These are phyloP conservation scores for Phataginus tricuspis DNA, from an alignment of 2,797 vertebrate species.

Conservation along the genomic window DNA sequence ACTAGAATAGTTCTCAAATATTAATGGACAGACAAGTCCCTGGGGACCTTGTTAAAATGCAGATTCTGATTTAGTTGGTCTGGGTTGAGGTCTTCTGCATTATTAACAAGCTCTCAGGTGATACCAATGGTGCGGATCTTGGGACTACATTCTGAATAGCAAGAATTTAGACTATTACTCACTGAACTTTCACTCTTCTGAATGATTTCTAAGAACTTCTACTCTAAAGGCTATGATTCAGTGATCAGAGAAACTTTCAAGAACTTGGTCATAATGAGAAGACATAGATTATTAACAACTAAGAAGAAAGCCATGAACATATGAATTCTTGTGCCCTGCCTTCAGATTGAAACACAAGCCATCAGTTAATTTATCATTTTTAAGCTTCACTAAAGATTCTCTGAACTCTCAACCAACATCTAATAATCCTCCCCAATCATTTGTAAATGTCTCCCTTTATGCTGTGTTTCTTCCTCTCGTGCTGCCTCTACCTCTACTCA, in stretches of 20 bases:
- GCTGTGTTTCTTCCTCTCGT: neutral
- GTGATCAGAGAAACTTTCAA: neutral
- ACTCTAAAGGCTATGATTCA: conserved; percentile 6
- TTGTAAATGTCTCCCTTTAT: neutral
- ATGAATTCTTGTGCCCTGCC: neutral
- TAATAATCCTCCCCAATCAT: neutral
- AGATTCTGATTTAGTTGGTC: neutral
- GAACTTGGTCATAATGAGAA: conserved; percentile 10
- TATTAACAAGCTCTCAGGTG: neutral
- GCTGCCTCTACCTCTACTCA: neutral
- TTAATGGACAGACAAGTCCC: neutral
- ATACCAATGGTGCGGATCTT: neutral
- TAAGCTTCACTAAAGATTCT: neutral
- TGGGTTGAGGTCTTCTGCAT: neutral
- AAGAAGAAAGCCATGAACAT: neutral
- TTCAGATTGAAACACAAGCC: neutral
- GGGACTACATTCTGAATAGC: neutral
- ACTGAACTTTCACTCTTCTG: neutral
- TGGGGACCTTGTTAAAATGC: neutral
- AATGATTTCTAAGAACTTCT: conserved; percentile 25
- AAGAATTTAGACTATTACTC: neutral
- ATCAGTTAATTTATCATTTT: neutral
- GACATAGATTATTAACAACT: neutral
- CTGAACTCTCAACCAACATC: conserved; percentile 21
- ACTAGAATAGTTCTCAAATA: neutral